These are phyloP conservation scores for Rutpela maculata DNA, from an alignment of 2,888 invertebrate species.

Conservation along the genomic window DNA sequence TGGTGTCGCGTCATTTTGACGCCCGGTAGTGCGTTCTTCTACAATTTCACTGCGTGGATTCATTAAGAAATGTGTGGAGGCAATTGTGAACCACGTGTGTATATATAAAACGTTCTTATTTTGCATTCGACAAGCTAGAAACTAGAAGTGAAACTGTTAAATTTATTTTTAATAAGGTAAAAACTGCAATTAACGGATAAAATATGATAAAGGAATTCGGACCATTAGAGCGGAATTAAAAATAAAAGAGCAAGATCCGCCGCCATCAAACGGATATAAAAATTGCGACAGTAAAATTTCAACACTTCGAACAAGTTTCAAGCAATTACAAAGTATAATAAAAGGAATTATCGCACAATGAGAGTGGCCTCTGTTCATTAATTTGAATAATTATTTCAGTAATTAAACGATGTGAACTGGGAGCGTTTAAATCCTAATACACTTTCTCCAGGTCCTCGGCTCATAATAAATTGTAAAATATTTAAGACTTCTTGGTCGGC, in stretches of 20 bases:
- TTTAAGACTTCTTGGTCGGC: slow-evolving; percentile 49
- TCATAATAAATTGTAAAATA: slow-evolving; percentile 55
- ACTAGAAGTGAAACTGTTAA: no score
- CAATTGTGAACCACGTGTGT: no score
- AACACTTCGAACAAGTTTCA: slow-evolving; percentile 19
- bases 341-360: slow-evolving; percentile 48
- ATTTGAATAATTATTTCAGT: slow-evolving; percentile 51
- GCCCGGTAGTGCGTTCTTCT: no score
- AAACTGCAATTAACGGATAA: neutral
- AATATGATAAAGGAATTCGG: neutral
- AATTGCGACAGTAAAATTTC: slow-evolving; percentile 12
- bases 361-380: slow-evolving; percentile 45
- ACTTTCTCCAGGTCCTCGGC: slow-evolving; percentile 31
- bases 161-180: no score
- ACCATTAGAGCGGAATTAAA: slow-evolving; percentile 20
- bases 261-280: slow-evolving; percentile 7
- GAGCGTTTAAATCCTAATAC: slow-evolving; percentile 33
- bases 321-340: slow-evolving; percentile 47
- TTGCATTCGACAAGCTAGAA: no score
- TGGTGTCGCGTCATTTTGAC: no score
- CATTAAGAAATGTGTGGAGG: no score
- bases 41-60: no score
- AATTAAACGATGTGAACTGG: slow-evolving; percentile 48
- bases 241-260: slow-evolving; percentile 14
- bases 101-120: no score